A percentile compares a stretch with the other conserved stretches of the same genome.
Evolutionary conservation across 2,888 invertebrate genomes (phyloP).

Genomic region (Eurois occulta): DNA sequence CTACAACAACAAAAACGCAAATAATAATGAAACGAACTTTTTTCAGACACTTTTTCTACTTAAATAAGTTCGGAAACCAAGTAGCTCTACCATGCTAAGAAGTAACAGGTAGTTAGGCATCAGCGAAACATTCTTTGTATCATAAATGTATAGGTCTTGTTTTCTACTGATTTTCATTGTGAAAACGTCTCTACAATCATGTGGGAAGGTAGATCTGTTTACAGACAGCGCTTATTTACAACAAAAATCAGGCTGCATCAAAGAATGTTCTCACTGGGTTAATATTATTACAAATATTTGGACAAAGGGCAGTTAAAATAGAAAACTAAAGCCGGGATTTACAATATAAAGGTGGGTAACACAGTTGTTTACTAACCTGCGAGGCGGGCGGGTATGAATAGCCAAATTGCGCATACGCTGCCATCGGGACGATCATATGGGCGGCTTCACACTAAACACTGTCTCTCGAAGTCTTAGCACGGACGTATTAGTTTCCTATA

Average conservation of each 20-base stretch:
- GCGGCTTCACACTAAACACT: conserved; percentile 89
- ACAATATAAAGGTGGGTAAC: conserved; percentile 9
- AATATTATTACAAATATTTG: neutral
- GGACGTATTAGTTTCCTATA: conserved; percentile 83
- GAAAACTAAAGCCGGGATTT: neutral
- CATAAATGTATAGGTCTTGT: neutral
- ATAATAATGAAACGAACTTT: neutral
- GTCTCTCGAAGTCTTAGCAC: conserved; percentile 88
- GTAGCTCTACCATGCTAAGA: neutral
- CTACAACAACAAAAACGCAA: neutral
- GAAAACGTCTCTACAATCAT: neutral
- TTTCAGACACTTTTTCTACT: neutral
- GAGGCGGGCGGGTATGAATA: conserved; percentile 97
- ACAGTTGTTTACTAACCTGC: conserved; percentile 92
- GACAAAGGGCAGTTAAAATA: conserved; percentile 24
- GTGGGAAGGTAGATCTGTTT: conserved; percentile 1
- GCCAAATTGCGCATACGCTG: conserved; percentile 98
- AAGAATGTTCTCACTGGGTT: conserved; percentile 15
- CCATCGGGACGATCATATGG: conserved; percentile 91
- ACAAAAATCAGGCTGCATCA: neutral
- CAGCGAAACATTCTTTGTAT: conserved; percentile 10
- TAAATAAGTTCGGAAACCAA: neutral
- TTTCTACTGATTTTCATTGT: neutral
- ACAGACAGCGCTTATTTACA: neutral
- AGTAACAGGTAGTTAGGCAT: conserved; percentile 3